Percentiles rank a stretch among this genome's conserved stretches.
Conservation (phyloP, 1,140 invertebrate genomes). For the Camponotus pennsylvanicus region DNA sequence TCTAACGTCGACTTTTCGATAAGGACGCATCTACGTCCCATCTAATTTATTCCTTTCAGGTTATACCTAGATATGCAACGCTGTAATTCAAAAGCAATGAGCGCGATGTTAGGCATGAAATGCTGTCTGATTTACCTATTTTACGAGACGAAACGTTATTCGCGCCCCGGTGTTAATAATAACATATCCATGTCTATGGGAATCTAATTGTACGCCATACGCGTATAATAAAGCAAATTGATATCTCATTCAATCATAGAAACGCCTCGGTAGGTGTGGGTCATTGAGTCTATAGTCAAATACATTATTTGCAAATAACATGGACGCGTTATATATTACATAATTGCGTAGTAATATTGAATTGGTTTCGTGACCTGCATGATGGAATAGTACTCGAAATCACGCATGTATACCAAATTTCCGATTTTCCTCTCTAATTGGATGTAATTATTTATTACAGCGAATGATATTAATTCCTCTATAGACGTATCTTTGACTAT, state of each 20-base stretch:
- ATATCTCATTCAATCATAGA: slow-evolving; percentile 50
- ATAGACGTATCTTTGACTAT: neutral
- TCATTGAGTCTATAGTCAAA: slow-evolving; percentile 25
- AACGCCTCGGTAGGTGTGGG: neutral
- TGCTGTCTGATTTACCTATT: slow-evolving; percentile 42
- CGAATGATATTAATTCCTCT: slow-evolving; percentile 1
- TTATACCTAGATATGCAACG: neutral
- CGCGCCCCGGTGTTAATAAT: slow-evolving; percentile 24
- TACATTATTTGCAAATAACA: slow-evolving; percentile 38
- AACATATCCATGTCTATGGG: neutral
- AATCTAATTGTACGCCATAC: slow-evolving; percentile 40
- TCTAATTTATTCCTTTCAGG: slow-evolving; percentile 29
- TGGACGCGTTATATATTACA: neutral
- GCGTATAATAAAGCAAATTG: slow-evolving; percentile 51
- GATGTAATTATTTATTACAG: neutral
- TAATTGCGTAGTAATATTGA: slow-evolving; percentile 30
- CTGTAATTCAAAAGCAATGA: slow-evolving; percentile 23
- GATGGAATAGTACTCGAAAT: neutral
- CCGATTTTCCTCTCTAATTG: slow-evolving; percentile 44
- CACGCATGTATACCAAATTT: neutral
- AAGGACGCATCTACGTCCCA: neutral
- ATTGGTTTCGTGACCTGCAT: slow-evolving; percentile 10
- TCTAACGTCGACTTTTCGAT: neutral
- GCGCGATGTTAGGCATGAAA: slow-evolving; percentile 27
- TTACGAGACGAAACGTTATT: slow-evolving; percentile 41